Conservation (phyloP, 64 coral and sea anemone genomes). For the Orbicella faveolata region DNA sequence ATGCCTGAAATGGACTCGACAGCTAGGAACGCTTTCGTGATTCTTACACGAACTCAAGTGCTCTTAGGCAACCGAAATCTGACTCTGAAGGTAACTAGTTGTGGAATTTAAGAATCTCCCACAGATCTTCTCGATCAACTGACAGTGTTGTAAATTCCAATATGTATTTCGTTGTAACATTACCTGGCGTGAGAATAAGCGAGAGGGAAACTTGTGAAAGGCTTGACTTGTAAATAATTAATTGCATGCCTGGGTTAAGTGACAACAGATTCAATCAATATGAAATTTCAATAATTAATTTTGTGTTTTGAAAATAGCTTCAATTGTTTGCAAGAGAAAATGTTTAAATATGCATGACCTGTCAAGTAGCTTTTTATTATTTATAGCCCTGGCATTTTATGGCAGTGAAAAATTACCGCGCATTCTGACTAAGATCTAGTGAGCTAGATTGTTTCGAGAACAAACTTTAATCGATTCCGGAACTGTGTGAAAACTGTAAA, state of each 20-base stretch:
- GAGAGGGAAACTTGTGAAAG: conserved; percentile 26
- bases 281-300: conserved; percentile 87
- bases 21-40: not conserved
- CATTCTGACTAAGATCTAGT: conserved; percentile 7
- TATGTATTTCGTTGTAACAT: not conserved
- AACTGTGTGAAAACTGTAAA: not conserved
- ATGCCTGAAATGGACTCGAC: not conserved
- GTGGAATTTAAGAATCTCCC: not conserved
- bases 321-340: conserved; percentile 67
- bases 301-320: conserved; percentile 67
- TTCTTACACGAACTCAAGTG: not conserved
- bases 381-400: conserved; percentile 79
- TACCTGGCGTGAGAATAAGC: conserved; percentile 24
- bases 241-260: conserved; percentile 47
- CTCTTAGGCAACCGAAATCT: not conserved
- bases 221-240: conserved; percentile 36
- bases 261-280: conserved; percentile 78
- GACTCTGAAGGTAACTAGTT: not conserved
- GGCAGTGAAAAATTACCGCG: conserved; percentile 46
- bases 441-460: not conserved
- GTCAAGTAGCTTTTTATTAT: conserved; percentile 58
- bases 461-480: not conserved
- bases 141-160: not conserved
- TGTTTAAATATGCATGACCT: conserved; percentile 63
- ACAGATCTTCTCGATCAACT: too few species aligned